Evolutionary conservation across 2,888 invertebrate species (phyloP).

Genomic region (Nudaria mundana): DNA sequence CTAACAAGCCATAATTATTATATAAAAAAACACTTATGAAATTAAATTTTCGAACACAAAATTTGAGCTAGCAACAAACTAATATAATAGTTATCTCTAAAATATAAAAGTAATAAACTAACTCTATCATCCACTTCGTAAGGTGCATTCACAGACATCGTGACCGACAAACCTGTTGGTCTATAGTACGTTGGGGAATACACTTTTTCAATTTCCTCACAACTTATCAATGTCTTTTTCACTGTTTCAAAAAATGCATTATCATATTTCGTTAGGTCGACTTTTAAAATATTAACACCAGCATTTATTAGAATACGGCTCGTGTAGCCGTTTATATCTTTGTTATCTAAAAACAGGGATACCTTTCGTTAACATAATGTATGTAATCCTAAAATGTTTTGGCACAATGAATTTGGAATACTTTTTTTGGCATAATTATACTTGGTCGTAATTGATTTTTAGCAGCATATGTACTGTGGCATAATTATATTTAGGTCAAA

Average conservation of each 20-base stretch:
- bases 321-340: slow-evolving; percentile 10
- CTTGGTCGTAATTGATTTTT: no score
- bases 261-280: slow-evolving; percentile 33
- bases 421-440: no score
- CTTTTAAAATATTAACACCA: slow-evolving; percentile 42
- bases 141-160: slow-evolving; percentile 27
- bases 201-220: slow-evolving; percentile 17
- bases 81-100: not conserved
- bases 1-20: no score
- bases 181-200: slow-evolving; percentile 19
- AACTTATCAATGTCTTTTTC: slow-evolving; percentile 13
- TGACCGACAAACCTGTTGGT: slow-evolving; percentile 34
- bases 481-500: no score
- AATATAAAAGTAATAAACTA: slow-evolving; percentile 9
- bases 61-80: no score
- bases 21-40: no score
- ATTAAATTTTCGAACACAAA: no score
- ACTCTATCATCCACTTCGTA: slow-evolving; percentile 32
- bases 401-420: no score
- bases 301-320: slow-evolving; percentile 7
- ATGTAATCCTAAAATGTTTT: no score
- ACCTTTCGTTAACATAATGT: no score
- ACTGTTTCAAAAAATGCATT: slow-evolving; percentile 20
- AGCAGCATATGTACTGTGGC: no score
- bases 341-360: slow-evolving; percentile 12